A percentile compares a stretch with the other conserved stretches of the same genome.
These are phyloP conservation scores for Chromobotia macracanthus DNA, from an alignment of 2,797 vertebrate genomes.

Conservation along the genomic window DNA sequence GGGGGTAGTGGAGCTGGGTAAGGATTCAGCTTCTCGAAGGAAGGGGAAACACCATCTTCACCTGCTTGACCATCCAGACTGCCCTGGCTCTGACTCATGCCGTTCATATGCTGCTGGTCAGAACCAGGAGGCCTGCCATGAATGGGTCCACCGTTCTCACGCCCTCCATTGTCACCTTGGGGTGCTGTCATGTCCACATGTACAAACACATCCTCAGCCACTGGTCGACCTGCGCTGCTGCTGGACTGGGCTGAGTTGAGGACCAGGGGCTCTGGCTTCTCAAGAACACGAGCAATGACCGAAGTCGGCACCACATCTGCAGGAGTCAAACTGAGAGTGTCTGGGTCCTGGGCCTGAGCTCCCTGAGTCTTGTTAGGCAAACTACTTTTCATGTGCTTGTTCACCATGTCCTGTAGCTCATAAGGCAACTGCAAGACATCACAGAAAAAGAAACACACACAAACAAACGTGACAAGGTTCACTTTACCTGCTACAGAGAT, in stretches of 20 bases:
- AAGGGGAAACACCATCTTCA: slow-evolving; percentile 74
- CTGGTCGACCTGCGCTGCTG: slow-evolving; percentile 83
- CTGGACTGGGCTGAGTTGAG: slow-evolving; percentile 93
- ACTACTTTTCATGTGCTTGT: slow-evolving; percentile 88
- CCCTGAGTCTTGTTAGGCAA: slow-evolving; percentile 73
- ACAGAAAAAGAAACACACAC: slow-evolving; percentile 50
- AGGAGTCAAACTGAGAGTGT: slow-evolving; percentile 81
- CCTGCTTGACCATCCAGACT: slow-evolving; percentile 72
- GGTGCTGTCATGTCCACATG: slow-evolving; percentile 94
- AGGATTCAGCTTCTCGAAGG: slow-evolving; percentile 91
- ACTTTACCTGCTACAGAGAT: neutral
- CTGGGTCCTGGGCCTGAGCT: slow-evolving; percentile 75
- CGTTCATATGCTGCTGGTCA: slow-evolving; percentile 72
- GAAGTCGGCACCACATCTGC: slow-evolving; percentile 93
- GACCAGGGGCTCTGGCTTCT: slow-evolving; percentile 93
- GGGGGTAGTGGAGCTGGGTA: slow-evolving; percentile 88
- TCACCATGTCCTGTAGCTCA: slow-evolving; percentile 97
- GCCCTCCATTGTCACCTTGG: slow-evolving; percentile 66
- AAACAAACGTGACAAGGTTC: neutral
- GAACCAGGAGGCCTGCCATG: slow-evolving; percentile 39
- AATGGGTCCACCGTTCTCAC: slow-evolving; percentile 61
- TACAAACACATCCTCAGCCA: slow-evolving; percentile 94
- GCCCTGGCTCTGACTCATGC: slow-evolving; percentile 78
- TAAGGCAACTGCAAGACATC: slow-evolving; percentile 84
- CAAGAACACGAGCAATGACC: slow-evolving; percentile 91